Percentiles rank a stretch among this genome's conserved stretches.
Conservation (phyloP, 2,888 invertebrate genomes). For the Globia sparganii region DNA sequence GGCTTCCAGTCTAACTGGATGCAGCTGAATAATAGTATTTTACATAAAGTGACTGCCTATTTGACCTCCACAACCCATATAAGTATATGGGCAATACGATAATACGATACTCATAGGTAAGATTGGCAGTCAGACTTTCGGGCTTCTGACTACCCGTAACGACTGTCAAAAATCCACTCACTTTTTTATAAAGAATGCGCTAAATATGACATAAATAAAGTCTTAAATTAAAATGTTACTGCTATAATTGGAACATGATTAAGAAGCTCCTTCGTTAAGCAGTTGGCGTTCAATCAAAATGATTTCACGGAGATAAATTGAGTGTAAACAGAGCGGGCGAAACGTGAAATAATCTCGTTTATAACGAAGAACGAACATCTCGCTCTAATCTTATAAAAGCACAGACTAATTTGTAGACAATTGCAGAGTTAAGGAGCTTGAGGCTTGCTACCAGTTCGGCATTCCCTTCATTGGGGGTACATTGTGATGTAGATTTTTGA, state of each 20-base stretch:
- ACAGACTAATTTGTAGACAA: slow-evolving; percentile 75
- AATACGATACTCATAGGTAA: no score
- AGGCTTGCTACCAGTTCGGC: slow-evolving; percentile 34
- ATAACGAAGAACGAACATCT: slow-evolving; percentile 68
- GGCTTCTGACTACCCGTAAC: not conserved
- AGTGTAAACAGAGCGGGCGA: slow-evolving; percentile 63
- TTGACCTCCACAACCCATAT: no score
- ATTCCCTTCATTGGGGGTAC: slow-evolving; percentile 13
- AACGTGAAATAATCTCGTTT: slow-evolving; percentile 66
- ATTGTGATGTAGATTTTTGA: not conserved
- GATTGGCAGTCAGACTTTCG: not conserved
- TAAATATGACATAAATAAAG: not conserved
- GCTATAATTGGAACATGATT: slow-evolving; percentile 59
- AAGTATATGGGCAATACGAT: no score
- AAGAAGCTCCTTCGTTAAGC: slow-evolving; percentile 62
- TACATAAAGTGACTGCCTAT: no score
- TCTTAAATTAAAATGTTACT: slow-evolving; percentile 50
- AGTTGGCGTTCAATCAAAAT: slow-evolving; percentile 65
- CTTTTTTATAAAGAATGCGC: not conserved
- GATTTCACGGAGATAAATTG: slow-evolving; percentile 65
- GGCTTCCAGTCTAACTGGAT: not conserved
- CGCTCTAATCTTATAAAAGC: slow-evolving; percentile 74
- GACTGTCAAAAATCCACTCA: not conserved
- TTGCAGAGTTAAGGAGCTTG: slow-evolving; percentile 67
- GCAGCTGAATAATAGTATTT: not conserved